Base-by-base conservation (phyloP, 2,113 vertebrate species). In the Trochalopteron elliotii region DNA sequence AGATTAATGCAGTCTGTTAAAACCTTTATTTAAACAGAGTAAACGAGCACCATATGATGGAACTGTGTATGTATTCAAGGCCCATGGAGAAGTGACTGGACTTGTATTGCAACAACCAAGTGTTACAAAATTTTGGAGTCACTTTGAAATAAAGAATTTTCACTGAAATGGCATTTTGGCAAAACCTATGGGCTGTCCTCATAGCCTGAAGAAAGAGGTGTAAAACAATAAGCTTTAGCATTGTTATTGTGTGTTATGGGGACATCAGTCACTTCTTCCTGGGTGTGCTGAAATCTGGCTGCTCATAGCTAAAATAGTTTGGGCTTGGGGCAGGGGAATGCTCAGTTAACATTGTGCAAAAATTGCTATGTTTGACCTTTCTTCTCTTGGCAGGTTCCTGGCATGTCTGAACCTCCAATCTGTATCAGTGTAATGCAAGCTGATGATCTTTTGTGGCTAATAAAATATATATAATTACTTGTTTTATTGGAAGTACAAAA, bases 361-460 rank as follows among this genome's bases (percentile, higher is more conserved):
- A 40, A 30, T 67, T 92, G 35, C 64, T 77, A 78, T 81, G 55
- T 83, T 39, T 88, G 40, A 79, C 70, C 27, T 95, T 49, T 93
- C n/a, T 87, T 96, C 69, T 96, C 35, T 97, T 50, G 59, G 49
- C 96, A 97, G 97, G 84, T 96, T 84, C 57, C 72, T 87, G 90
- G 49, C 50, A 57, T 40, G 61, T 71, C 64, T 90, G 79, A 80
- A 77, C 55, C 55, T 82, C 45, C 33, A 21, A 0, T 83, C 52
- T 76, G 11, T 89, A 72, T 89, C 80, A 71, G 0, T 69, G 59
- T 82, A 90, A 89, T 42, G 57, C 71, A 94, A 84, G 23, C 60
- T 87, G 80, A 92, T 87, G 28, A 81, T 19, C 25, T 69, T 8
- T 65, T 78, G 28, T 65, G 81, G 76, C 42, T 91, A 97, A 96